Conservation (phyloP, 2,797 vertebrate species). For the Fistularia tabacaria region DNA sequence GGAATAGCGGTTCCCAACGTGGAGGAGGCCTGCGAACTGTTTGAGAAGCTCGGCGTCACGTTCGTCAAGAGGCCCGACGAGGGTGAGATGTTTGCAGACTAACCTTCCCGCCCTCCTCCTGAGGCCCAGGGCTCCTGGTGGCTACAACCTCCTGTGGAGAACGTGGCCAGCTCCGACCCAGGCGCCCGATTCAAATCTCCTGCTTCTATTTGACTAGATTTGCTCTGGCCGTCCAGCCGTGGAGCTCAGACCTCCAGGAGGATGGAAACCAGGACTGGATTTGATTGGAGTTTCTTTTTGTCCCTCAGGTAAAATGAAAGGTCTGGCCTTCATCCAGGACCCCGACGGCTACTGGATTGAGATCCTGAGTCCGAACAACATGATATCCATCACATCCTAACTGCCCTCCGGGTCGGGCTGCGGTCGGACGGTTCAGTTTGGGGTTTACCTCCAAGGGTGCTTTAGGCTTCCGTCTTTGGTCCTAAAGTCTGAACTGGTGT, state of each 20-base stretch:
- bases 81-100: conserved; percentile 68
- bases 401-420: not conserved
- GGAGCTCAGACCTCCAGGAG: too few species aligned
- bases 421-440: not conserved
- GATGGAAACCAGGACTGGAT: too few species aligned
- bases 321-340: conserved; percentile 96
- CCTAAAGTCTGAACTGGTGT: conserved; percentile 16
- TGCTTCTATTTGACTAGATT: too few species aligned
- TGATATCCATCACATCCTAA: conserved; percentile 82
- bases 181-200: too few species aligned
- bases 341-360: conserved; percentile 99
- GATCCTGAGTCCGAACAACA: conserved; percentile 92
- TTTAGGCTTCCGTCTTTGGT: not conserved
- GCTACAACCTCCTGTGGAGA: too few species aligned
- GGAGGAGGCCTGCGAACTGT: conserved; percentile 86
- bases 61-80: conserved; percentile 97
- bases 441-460: too few species aligned
- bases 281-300: not conserved
- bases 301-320: conserved; percentile 93
- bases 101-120: not conserved
- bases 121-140: not conserved
- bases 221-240: too few species aligned
- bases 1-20: conserved; percentile 96
- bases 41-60: conserved; percentile 90
- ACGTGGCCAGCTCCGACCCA: too few species aligned